Percentiles rank a stretch among this genome's conserved stretches.
Conservation (phyloP, 2,797 vertebrate genomes). For the Chiloscyllium punctatum region DNA sequence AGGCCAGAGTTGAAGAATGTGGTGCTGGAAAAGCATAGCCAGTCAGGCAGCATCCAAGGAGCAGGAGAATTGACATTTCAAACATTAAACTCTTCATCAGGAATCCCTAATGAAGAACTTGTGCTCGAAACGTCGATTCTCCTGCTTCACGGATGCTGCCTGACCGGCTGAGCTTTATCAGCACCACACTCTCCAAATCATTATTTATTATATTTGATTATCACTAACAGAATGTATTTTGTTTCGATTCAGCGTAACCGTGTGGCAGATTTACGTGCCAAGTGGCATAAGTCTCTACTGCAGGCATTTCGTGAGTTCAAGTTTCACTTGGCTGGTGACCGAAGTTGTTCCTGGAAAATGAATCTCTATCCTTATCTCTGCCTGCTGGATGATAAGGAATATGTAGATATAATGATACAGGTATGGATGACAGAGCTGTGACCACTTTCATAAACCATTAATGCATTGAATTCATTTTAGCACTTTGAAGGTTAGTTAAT, state of each 20-base stretch:
- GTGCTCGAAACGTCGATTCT: too few species aligned
- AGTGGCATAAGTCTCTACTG: conserved; percentile 65
- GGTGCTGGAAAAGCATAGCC: too few species aligned
- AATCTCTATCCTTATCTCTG: conserved; percentile 77
- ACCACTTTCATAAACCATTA: background rate
- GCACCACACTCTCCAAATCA: too few species aligned
- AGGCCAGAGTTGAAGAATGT: too few species aligned
- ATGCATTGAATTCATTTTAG: background rate
- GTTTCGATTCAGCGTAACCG: conserved; percentile 60
- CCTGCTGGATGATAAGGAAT: conserved; percentile 69
- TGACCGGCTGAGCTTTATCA: too few species aligned
- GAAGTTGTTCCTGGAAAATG: conserved; percentile 39
- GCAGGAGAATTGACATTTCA: too few species aligned
- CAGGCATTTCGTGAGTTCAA: conserved; percentile 64
- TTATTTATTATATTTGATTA: background rate
- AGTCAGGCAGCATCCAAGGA: too few species aligned
- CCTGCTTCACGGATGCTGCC: too few species aligned
- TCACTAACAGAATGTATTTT: background rate
- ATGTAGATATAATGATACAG: conserved; percentile 78
- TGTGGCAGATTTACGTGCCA: conserved; percentile 57
- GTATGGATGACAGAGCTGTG: conserved; percentile 48
- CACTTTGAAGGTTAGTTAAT: background rate
- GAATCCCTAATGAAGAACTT: too few species aligned
- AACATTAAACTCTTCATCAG: too few species aligned
- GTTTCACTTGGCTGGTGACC: conserved; percentile 49